A percentile compares a stretch with the other conserved stretches of the same genome.
These are phyloP conservation scores for Toxostoma redivivum DNA, from an alignment of 2,113 vertebrate genomes.

Conservation along the genomic window DNA sequence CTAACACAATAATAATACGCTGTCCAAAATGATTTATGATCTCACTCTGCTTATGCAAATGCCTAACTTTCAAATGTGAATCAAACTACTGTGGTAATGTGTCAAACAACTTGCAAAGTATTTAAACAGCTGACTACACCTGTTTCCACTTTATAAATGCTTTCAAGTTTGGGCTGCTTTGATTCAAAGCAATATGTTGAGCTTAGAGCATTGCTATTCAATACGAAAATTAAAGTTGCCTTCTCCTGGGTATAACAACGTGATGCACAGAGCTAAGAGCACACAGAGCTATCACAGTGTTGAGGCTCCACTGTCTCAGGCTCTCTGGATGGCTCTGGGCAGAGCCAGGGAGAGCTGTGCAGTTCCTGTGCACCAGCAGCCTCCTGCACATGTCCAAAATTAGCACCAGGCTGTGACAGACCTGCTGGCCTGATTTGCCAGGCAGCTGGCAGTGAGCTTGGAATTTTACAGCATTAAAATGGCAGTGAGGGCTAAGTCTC, in stretches of 20 bases:
- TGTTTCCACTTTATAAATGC: slow-evolving; percentile 74
- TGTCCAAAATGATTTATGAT: slow-evolving; percentile 80
- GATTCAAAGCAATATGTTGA: slow-evolving; percentile 65
- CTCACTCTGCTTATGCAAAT: slow-evolving; percentile 69
- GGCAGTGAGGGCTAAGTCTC: background rate
- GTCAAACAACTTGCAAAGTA: slow-evolving; percentile 70
- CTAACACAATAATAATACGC: slow-evolving; percentile 28
- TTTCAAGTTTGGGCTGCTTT: slow-evolving; percentile 71
- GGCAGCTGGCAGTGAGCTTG: background rate
- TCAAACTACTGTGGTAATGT: slow-evolving; percentile 68
- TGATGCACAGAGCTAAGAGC: background rate
- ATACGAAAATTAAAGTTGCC: slow-evolving; percentile 47
- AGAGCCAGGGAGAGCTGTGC: background rate
- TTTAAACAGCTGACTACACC: slow-evolving; percentile 72
- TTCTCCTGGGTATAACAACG: background rate
- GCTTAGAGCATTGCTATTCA: slow-evolving; percentile 50
- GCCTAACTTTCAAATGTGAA: slow-evolving; percentile 67
- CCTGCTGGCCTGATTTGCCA: background rate
- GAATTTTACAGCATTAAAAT: background rate
- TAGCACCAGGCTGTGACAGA: background rate
- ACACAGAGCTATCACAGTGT: background rate
- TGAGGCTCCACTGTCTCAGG: background rate
- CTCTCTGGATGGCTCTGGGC: background rate
- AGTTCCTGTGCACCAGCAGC: background rate
- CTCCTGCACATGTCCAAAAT: background rate